A percentile compares a stretch with the other conserved stretches of the same genome.
Evolutionary conservation across 1,140 invertebrate species (phyloP).

Genomic region (Procambarus virginalis): DNA sequence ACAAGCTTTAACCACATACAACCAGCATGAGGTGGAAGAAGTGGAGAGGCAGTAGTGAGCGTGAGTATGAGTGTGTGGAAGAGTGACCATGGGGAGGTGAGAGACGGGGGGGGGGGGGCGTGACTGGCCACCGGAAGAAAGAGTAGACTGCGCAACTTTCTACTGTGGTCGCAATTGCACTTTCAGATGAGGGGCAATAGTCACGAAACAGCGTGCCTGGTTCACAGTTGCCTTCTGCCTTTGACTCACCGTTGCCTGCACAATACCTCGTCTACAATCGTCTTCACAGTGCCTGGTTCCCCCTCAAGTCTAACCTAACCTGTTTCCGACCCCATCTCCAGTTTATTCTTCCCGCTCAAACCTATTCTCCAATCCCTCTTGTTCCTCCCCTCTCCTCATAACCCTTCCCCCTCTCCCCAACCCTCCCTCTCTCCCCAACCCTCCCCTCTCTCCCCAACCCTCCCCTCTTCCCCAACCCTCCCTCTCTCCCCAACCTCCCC

Average conservation of each 20-base stretch:
- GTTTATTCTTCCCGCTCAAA: background rate
- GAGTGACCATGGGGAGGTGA: background rate
- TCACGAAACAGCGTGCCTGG: background rate
- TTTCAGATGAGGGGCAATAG: background rate
- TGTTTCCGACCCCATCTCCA: too few relatives aligned
- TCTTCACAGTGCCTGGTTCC: too few relatives aligned
- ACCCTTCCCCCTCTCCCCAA: background rate
- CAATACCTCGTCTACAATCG: background rate
- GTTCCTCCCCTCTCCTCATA: background rate
- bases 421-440: background rate
- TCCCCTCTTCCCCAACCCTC: too few relatives aligned
- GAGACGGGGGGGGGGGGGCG: background rate
- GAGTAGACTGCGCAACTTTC: conserved; percentile 22
- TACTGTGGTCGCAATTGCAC: conserved; percentile 14
- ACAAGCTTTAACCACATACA: too few relatives aligned
- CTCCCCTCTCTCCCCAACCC: background rate
- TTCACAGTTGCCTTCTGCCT: background rate
- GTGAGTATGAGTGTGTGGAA: too few relatives aligned
- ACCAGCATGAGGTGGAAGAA: too few relatives aligned
- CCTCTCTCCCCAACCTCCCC: too few relatives aligned
- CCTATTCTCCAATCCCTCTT: background rate
- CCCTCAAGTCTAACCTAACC: background rate
- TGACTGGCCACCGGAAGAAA: conserved; percentile 35
- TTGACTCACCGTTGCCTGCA: background rate
- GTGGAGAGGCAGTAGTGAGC: too few relatives aligned